Evolutionary conservation across 1,140 invertebrate genomes (phyloP), one percentile per base, ranked within the genome.

Genomic region (Zaprionus capensis): DNA sequence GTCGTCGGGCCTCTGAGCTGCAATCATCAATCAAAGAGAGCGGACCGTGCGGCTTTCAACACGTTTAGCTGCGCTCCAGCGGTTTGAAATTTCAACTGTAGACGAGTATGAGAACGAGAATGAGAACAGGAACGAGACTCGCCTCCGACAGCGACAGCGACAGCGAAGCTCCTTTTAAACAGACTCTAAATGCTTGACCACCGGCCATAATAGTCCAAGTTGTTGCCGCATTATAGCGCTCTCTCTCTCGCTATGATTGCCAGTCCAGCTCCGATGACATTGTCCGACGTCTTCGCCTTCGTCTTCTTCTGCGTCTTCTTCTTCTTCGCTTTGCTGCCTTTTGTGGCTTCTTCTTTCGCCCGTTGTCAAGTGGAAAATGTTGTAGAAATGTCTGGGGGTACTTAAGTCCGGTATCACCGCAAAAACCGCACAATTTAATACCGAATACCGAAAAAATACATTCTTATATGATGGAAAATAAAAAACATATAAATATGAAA

Each of bases 351-450:
- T 71, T 86, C 83, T 73, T 75, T 68, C 44, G 51, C n/a, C 41
- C 44, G 71, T 82, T 85, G 85, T 90, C 85, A 90, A 90, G 85
- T 90, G 85, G 81, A 90, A 90, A 90, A 90, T 90, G 66, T 70
- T 85, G 86, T 74, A 90, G 80, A 81, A 79, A 84, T 82, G 71
- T 70, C 74, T 80, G 76, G 31, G 31, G 31, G 79, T 82, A 72
- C 83, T 81, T 87, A 87, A 82, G 78, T 68, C 81, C 72, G 56
- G 67, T 81, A 88, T 69, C 71, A 76, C 85, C 84, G 46, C 84
- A 90, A 80, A 86, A 90, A 90, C 85, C 85, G 51, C 85, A 90
- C 86, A 90, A 90, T 90, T 90, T 85, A 90, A 90, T 90, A 90
- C 76, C 79, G 67, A 85, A 72, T 55, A 73, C 80, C 65, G 28